A percentile compares a stretch with the other conserved stretches of the same genome.
These are phyloP conservation scores for Macrosoma leucophasiata DNA, from an alignment of 2,888 invertebrate genomes.

Conservation along the genomic window DNA sequence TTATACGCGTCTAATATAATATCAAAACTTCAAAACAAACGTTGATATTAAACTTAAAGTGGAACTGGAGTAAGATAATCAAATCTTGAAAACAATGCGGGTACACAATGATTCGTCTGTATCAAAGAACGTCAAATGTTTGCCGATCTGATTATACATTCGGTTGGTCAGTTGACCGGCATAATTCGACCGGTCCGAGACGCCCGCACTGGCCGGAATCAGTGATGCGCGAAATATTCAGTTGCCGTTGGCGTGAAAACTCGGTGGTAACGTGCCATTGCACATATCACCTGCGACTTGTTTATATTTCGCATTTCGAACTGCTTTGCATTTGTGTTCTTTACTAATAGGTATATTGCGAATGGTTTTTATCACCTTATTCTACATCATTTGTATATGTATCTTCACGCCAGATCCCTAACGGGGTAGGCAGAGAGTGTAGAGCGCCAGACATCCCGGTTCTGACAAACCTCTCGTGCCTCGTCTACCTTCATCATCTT, in stretches of 20 bases:
- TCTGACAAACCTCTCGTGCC: too few species aligned
- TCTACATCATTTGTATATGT: too few species aligned
- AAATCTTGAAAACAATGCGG: constrained; percentile 27
- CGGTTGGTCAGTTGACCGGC: constrained; percentile 70
- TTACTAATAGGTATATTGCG: too few species aligned
- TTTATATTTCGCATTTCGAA: constrained; percentile 19
- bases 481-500: too few species aligned
- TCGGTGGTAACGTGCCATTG: constrained; percentile 60
- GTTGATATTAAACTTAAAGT: too few species aligned
- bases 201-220: constrained; percentile 55
- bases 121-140: constrained; percentile 60
- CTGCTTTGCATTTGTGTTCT: too few species aligned
- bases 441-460: too few species aligned
- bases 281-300: constrained; percentile 55
- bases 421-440: too few species aligned
- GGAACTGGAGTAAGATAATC: constrained; percentile 16
- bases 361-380: too few species aligned
- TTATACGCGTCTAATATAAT: too few species aligned
- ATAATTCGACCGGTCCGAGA: constrained; percentile 59
- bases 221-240: constrained; percentile 73
- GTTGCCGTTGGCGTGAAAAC: constrained; percentile 51
- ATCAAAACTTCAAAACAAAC: too few species aligned
- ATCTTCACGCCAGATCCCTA: too few species aligned
- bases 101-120: constrained; percentile 48
- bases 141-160: constrained; percentile 65